phyloP scores from a whole-genome alignment of 2,888 invertebrate genomes.

The Stomorhina lunata region DNA sequence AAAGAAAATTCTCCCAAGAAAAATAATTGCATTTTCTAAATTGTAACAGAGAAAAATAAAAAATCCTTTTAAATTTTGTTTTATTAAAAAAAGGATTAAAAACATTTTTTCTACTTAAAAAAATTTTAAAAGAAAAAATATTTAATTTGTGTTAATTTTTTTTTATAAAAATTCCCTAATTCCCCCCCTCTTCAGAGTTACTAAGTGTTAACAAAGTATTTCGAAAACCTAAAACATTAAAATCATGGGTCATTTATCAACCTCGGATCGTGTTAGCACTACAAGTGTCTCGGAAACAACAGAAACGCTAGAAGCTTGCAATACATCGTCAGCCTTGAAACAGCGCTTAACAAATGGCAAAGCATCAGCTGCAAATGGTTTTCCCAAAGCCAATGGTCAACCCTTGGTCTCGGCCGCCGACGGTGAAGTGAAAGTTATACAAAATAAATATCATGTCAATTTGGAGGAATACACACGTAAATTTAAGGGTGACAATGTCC shows the following conservation, averaged over 20 bases:
- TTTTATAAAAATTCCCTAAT: neutral
- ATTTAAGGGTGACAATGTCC: constrained; percentile 75
- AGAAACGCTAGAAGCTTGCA: constrained; percentile 49
- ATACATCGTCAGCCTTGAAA: constrained; percentile 49
- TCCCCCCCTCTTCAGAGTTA: neutral
- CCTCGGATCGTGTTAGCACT: constrained; percentile 76
- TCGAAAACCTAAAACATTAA: neutral
- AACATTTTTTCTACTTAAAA: neutral
- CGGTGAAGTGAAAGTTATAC: constrained; percentile 53
- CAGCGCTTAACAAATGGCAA: constrained; percentile 60
- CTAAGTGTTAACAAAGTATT: constrained; percentile 24
- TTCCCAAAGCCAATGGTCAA: constrained; percentile 57
- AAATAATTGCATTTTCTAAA: neutral
- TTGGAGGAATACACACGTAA: constrained; percentile 74
- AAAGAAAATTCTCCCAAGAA: neutral
- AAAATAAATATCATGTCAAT: constrained; percentile 72
- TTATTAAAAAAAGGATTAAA: neutral
- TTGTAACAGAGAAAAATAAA: neutral
- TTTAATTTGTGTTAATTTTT: constrained; percentile 36
- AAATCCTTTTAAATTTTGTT: neutral
- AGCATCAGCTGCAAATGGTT: constrained; percentile 47
- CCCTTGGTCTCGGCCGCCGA: constrained; percentile 59
- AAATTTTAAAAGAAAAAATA: neutral
- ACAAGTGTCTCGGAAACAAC: constrained; percentile 44
- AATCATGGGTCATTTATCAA: constrained; percentile 78